These are phyloP conservation scores for Aleiodes leptofemur DNA, from an alignment of 2,888 invertebrate genomes.

Conservation along the genomic window DNA sequence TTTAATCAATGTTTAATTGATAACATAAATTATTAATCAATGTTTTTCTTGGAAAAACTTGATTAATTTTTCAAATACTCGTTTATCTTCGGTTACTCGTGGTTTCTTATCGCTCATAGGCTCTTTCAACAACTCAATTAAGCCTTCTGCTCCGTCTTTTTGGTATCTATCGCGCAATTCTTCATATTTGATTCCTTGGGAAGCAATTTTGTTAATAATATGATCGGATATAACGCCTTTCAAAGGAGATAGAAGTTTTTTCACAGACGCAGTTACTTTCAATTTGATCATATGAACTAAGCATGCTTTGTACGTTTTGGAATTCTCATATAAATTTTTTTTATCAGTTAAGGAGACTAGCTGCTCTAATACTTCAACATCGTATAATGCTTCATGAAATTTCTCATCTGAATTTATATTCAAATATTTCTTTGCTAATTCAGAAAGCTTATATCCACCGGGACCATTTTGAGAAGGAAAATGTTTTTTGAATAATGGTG, in stretches of 20 bases:
- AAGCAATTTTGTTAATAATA: slow-evolving; percentile 30
- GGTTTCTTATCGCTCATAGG: slow-evolving; percentile 14
- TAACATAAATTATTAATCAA: slow-evolving; percentile 7
- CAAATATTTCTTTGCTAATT: background rate
- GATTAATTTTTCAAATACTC: slow-evolving; percentile 13
- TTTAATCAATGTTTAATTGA: background rate
- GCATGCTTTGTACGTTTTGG: slow-evolving; percentile 25
- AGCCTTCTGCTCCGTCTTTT: slow-evolving; percentile 14
- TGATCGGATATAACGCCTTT: slow-evolving; percentile 26
- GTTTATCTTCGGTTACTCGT: slow-evolving; percentile 27
- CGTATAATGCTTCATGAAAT: slow-evolving; percentile 42
- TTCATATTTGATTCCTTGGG: slow-evolving; percentile 8
- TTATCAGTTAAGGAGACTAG: slow-evolving; percentile 23
- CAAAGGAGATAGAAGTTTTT: slow-evolving; percentile 11
- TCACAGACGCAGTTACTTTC: slow-evolving; percentile 19
- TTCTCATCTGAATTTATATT: slow-evolving; percentile 13
- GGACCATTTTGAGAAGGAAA: background rate
- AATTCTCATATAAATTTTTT: slow-evolving; percentile 26
- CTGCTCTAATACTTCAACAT: slow-evolving; percentile 31
- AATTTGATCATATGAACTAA: slow-evolving; percentile 22
- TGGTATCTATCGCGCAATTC: slow-evolving; percentile 9
- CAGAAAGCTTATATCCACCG: slow-evolving; percentile 12
- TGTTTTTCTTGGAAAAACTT: slow-evolving; percentile 24
- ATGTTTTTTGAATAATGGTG: slow-evolving; percentile 5
- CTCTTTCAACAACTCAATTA: slow-evolving; percentile 14